phyloP scores from a whole-genome alignment of 1,140 invertebrate genomes.

The Zaprionus capensis region DNA sequence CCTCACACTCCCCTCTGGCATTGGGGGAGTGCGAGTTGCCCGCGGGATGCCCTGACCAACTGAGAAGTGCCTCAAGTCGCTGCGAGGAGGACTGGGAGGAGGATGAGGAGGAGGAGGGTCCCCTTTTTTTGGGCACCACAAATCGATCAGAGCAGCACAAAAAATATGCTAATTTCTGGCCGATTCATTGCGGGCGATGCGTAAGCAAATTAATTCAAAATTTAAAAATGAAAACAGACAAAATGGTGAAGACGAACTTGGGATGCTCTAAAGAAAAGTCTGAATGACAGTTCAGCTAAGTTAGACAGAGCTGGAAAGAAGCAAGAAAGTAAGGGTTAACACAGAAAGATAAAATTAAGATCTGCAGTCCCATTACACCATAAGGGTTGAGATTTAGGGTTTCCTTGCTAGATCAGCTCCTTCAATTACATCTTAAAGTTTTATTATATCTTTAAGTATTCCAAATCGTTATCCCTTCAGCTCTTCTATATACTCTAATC shows the following conservation, averaged over 20 bases:
- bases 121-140: constrained; percentile 48
- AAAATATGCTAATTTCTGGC: constrained; percentile 76
- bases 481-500: not conserved
- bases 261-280: constrained; percentile 41
- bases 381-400: not conserved
- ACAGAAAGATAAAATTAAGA: not conserved
- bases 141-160: constrained; percentile 68
- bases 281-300: not conserved
- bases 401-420: not conserved
- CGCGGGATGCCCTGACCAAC: constrained; percentile 60
- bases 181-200: constrained; percentile 71
- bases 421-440: not conserved
- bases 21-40: not conserved
- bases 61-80: constrained; percentile 45
- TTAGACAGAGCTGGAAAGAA: not conserved
- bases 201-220: constrained; percentile 72
- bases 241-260: constrained; percentile 28
- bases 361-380: not conserved
- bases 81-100: not conserved
- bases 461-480: not conserved
- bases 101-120: not conserved
- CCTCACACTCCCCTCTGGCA: constrained; percentile 18
- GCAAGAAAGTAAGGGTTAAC: not conserved
- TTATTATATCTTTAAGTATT: not conserved
- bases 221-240: constrained; percentile 12